A percentile compares a stretch with the other conserved stretches of the same genome.
Conservation (phyloP, 2,797 vertebrate species). For the Sphenodon punctatus region DNA sequence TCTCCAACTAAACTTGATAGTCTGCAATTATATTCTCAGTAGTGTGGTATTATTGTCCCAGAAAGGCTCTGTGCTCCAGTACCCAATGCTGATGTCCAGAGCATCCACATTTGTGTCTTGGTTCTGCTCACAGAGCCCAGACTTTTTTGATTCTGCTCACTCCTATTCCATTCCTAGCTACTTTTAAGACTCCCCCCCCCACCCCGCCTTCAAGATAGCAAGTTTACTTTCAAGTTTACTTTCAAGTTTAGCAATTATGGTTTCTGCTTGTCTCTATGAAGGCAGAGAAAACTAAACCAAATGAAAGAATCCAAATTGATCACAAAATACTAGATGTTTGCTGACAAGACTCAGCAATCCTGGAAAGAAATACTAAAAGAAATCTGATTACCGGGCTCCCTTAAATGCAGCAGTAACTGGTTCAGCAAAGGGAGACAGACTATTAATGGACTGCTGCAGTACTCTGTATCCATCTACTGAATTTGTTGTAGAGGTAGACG, state of each 20-base stretch:
- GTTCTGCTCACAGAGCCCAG: not conserved
- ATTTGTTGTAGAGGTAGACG: not conserved
- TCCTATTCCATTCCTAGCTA: rapidly evolving
- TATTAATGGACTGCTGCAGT: not conserved
- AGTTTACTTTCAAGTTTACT: slow-evolving; percentile 12
- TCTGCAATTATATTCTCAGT: not conserved
- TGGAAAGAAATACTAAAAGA: slow-evolving; percentile 51
- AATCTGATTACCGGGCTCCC: slow-evolving; percentile 67
- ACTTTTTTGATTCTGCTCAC: not conserved
- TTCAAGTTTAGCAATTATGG: slow-evolving; percentile 24
- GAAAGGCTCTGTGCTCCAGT: not conserved
- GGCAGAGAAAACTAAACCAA: slow-evolving; percentile 52
- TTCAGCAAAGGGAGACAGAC: slow-evolving; percentile 17
- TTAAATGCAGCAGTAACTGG: slow-evolving; percentile 6
- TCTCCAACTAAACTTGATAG: not conserved
- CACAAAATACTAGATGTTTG: slow-evolving; percentile 35
- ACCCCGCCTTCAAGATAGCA: not conserved
- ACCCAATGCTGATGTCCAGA: not conserved
- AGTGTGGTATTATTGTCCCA: not conserved
- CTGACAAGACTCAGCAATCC: slow-evolving; percentile 53
- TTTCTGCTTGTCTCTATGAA: not conserved
- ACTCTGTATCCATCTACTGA: not conserved
- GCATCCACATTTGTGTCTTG: not conserved
- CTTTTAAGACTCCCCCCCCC: too few relatives aligned
- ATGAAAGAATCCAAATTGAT: slow-evolving; percentile 57